Conservation (phyloP, 2,888 invertebrate species). For the Eurytoma californica region DNA sequence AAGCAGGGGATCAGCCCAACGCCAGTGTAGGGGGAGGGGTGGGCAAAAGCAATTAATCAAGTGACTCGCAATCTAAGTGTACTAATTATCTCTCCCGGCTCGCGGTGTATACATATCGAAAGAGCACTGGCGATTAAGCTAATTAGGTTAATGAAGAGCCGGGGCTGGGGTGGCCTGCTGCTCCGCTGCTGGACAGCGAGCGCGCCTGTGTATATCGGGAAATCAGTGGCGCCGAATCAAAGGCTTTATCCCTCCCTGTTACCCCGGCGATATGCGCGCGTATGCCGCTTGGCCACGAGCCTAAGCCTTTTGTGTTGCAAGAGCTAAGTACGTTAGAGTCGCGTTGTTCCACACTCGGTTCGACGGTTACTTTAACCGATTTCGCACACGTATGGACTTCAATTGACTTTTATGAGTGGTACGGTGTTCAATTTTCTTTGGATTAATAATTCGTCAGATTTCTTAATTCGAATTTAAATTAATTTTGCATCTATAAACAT, state of each 20-base stretch:
- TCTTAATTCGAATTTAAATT: too few species aligned
- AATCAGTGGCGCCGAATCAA: slow-evolving; percentile 24
- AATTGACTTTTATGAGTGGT: too few species aligned
- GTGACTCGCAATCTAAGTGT: slow-evolving; percentile 20
- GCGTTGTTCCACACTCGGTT: too few species aligned
- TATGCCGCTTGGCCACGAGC: background rate
- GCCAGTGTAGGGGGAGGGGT: background rate
- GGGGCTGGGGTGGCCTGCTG: background rate
- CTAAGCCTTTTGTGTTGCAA: background rate
- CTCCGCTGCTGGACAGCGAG: background rate
- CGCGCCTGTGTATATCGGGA: background rate
- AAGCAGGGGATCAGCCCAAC: background rate
- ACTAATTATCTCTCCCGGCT: slow-evolving; percentile 20
- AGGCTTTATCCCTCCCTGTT: background rate
- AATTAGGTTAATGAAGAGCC: slow-evolving; percentile 48
- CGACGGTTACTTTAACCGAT: too few species aligned
- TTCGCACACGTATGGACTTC: too few species aligned
- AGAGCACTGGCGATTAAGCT: slow-evolving; percentile 33
- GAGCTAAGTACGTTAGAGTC: too few species aligned
- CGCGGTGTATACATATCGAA: background rate
- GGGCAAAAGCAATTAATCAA: slow-evolving; percentile 29
- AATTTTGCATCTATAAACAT: too few species aligned
- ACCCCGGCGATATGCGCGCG: background rate
- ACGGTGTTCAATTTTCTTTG: too few species aligned
- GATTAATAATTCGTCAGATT: too few species aligned